Base-by-base conservation (phyloP, 2,888 invertebrate genomes). In the Synanthedon myopaeformis region DNA sequence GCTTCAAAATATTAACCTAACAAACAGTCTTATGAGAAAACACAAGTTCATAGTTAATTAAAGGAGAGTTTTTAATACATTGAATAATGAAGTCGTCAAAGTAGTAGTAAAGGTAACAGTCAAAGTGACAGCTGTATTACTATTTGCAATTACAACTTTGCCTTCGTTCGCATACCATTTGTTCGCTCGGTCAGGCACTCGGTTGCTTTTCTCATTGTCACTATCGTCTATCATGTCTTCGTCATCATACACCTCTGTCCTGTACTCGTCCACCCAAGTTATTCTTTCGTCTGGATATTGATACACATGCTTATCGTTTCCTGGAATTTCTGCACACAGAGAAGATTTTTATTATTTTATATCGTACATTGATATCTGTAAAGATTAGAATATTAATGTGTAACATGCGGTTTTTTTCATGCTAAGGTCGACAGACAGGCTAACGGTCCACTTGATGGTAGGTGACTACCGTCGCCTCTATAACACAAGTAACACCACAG, bases 151-250 rank as follows among this genome's bases (percentile, higher is more conserved):
- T 48, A 74, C 61, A 28, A 75, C 63, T 69, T 85, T 85, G 11
- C 82, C 83, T 52, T 84, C 85, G 55, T 79, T 87, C 1, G 86
- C 77, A 64, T 86, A 85, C 88, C 88, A 88, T 72, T 88, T 88
- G 66, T 88, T 88, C 3, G 88, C 87, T 14, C 83, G 75, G 58
- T 88, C 88, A 3, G 84, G 85, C 2, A 88, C 85, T 54, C 87
- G 69, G 62, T 88, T 88, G 60, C 74, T 84, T 59, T 84, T 84
- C 57, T 81, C 72, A 54, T 69, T 72, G 42, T 78, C 74, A 19
- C 63, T 70, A 12, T 77, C 78, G 17, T 74, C 63, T 8, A 53
- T 10, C 5, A 52, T 49, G 13, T 64, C 74, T 8, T 81, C 77
- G 5, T 85, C 83, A 49, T 87, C 86, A 59, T 85, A 86, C 0